Base-by-base conservation (phyloP, 2,888 invertebrate species). In the Synanthedon andrenaeformis region DNA sequence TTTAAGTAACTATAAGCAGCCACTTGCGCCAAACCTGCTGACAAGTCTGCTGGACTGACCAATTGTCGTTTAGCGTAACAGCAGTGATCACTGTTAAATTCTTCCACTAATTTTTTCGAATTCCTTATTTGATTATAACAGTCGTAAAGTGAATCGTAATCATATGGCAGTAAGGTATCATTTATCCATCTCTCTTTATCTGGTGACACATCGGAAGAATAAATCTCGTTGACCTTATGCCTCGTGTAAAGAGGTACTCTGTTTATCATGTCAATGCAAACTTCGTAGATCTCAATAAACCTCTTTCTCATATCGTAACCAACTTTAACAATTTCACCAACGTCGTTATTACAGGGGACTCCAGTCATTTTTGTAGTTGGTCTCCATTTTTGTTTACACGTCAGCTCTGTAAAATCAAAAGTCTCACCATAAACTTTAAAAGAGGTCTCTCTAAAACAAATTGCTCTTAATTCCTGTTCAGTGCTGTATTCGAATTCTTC, bases 61-160 rank as follows among this genome's bases (percentile, higher is more conserved):
- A 82, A 61, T 53, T 74, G 77, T 49, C 72, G 65, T 52, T 63
- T 70, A 4, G 55, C 60, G 56, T 72, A 81, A 53, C 79, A 75
- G 53, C 79, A 81, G 3, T 57, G 54, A 48, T 71, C 66, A 1
- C 45, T 45, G 13, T 45, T 45, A 1, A 45, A 45, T 45, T 13
- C 45, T 17, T 23, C 13, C 2, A 4, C 52, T 42, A 66, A 65
- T 23, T 69, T 64, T 50, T 55, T 54, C 54, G 19, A 59, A 3
- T 59, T 52, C 1, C 53, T 51, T 3, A 53, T 59, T 58, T 79
- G 77, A 11, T 42, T 52, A 0, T 54, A 14, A 53, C 74, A 74
- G 49, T 72, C 56, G 51, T 79, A 79, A 51, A 74, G 52, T 1
- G 59, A 53, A 19, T 69, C 61, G 17, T 66, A 69, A 28, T 72